Percentiles rank a stretch among this genome's conserved stretches.
phyloP scores from a whole-genome alignment of 2,797 vertebrate genomes.

The Notolabrus celidotus region DNA sequence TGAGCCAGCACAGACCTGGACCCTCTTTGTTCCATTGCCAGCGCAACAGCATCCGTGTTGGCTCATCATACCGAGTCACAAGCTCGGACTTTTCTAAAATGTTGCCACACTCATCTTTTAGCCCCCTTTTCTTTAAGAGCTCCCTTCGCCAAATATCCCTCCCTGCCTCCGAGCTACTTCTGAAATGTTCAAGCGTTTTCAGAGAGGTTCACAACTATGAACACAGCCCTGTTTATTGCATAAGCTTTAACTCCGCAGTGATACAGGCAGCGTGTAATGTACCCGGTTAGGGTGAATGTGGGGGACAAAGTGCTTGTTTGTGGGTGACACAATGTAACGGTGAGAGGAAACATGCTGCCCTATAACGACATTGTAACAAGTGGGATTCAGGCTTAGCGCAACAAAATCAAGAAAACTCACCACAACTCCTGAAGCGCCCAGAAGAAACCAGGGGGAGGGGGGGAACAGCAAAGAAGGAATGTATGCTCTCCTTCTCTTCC shows the following conservation, averaged over 20 bases:
- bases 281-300: background rate
- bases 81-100: constrained; percentile 54
- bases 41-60: constrained; percentile 48
- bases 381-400: constrained; percentile 53
- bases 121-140: constrained; percentile 40
- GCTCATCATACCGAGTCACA: constrained; percentile 46
- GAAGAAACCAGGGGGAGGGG: constrained; percentile 35
- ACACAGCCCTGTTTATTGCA: background rate
- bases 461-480: constrained; percentile 23
- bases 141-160: constrained; percentile 69
- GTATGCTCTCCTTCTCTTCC: constrained; percentile 59
- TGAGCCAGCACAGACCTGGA: constrained; percentile 47
- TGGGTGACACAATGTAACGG: constrained; percentile 55
- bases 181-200: constrained; percentile 57
- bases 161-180: constrained; percentile 82
- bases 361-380: constrained; percentile 67
- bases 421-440: constrained; percentile 70
- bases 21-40: constrained; percentile 59
- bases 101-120: constrained; percentile 50
- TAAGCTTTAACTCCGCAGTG: too few species aligned
- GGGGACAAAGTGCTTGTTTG: constrained; percentile 56
- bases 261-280: background rate
- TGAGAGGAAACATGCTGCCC: constrained; percentile 55
- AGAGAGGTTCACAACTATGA: constrained; percentile 22
- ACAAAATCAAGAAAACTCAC: constrained; percentile 80